Evolutionary conservation across 2,113 vertebrate genomes (phyloP).

Genomic region (Brachyhypopomus occidentalis): DNA sequence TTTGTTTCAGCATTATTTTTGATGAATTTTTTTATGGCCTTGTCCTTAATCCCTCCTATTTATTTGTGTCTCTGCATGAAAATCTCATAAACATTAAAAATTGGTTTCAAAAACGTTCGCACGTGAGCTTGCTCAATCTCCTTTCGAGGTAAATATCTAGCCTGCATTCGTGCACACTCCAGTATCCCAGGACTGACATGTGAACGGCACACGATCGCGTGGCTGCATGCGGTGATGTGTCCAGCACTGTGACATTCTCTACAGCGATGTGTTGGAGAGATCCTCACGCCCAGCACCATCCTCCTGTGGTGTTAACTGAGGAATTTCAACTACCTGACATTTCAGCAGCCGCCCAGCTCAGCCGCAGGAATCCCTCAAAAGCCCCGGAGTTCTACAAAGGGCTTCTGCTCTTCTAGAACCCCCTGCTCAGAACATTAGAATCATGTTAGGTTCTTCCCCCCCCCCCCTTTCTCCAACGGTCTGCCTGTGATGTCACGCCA

Average conservation of each 20-base stretch:
- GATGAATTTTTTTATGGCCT: background rate
- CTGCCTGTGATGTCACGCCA: slow-evolving; percentile 21
- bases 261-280: background rate
- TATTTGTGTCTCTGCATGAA: background rate
- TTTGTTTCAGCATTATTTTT: background rate
- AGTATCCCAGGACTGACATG: background rate
- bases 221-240: background rate
- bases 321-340: slow-evolving; percentile 38
- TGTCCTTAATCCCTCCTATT: background rate
- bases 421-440: slow-evolving; percentile 11
- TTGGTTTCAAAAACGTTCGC: background rate
- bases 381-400: slow-evolving; percentile 29
- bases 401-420: background rate
- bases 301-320: slow-evolving; percentile 18
- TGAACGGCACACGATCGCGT: background rate
- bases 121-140: no score
- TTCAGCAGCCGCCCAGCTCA: slow-evolving; percentile 11
- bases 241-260: slow-evolving; percentile 30
- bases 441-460: background rate
- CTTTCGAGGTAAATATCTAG: background rate
- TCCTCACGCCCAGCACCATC: background rate
- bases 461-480: background rate
- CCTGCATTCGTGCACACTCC: background rate
- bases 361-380: slow-evolving; percentile 36
- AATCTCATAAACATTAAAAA: background rate